Evolutionary conservation across 2,113 vertebrate species (phyloP).

Genomic region (Neofelis nebulosa): DNA sequence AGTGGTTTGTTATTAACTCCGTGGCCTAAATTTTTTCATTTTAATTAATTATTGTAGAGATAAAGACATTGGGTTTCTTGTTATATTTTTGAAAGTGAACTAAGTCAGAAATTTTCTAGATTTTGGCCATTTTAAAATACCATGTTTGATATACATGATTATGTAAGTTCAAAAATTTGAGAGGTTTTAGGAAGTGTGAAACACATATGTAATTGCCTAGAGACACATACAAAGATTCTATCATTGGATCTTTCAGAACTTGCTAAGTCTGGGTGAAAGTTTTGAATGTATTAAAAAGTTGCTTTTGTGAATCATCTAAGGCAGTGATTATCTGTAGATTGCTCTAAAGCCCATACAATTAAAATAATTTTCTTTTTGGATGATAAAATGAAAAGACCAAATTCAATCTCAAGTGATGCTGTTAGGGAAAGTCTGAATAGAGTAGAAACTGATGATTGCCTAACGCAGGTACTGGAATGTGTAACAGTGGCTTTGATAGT

Average conservation of each 20-base stretch:
- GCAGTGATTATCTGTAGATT: slow-evolving; percentile 74
- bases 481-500: neutral
- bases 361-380: slow-evolving; percentile 74
- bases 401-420: slow-evolving; percentile 75
- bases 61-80: neutral
- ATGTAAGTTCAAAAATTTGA: neutral
- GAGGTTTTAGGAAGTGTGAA: neutral
- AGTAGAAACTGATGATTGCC: slow-evolving; percentile 58
- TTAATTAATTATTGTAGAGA: neutral
- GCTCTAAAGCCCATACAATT: slow-evolving; percentile 63
- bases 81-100: neutral
- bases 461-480: slow-evolving; percentile 63
- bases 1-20: neutral
- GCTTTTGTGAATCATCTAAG: slow-evolving; percentile 66
- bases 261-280: slow-evolving; percentile 58
- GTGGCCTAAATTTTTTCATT: neutral
- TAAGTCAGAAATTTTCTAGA: neutral
- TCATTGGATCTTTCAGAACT: neutral
- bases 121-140: neutral
- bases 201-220: neutral
- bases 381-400: slow-evolving; percentile 78
- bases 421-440: slow-evolving; percentile 69
- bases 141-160: neutral
- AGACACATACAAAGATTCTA: neutral
- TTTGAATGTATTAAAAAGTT: slow-evolving; percentile 76